A percentile compares a stretch with the other conserved stretches of the same genome.
These are phyloP conservation scores for Cephus nigrinus DNA, from an alignment of 2,888 invertebrate species.

Conservation along the genomic window DNA sequence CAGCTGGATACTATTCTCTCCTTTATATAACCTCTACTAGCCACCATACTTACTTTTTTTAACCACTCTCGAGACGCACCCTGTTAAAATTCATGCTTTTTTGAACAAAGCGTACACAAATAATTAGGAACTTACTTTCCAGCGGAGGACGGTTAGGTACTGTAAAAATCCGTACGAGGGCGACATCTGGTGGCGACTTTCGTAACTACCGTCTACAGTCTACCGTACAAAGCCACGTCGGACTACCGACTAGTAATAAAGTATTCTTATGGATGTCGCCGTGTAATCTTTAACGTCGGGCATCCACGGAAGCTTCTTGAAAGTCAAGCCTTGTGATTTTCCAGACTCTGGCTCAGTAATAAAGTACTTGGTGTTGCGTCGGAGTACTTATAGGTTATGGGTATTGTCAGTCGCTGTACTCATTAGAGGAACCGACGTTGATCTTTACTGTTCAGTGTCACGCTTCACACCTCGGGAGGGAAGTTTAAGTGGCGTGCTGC, in stretches of 20 bases:
- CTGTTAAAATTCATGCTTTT: not conserved
- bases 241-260: not conserved
- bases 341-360: not conserved
- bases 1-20: not conserved
- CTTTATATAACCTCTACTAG: not conserved
- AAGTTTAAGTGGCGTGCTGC: constrained; percentile 1
- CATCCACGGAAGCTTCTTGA: not conserved
- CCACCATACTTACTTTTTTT: not conserved
- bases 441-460: constrained; percentile 27
- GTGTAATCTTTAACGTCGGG: not conserved
- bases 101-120: not conserved
- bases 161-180: not conserved
- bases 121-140: not conserved
- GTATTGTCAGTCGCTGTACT: not conserved
- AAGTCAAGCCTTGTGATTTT: not conserved
- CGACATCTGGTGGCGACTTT: not conserved
- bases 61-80: not conserved
- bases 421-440: not conserved
- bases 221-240: not conserved
- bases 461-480: constrained; percentile 37
- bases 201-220: not conserved
- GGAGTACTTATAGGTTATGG: not conserved
- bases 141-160: not conserved
- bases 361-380: not conserved
- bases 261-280: not conserved